A percentile compares a stretch with the other conserved stretches of the same genome.
These are phyloP conservation scores for Papilio polytes DNA, from an alignment of 1,140 invertebrate genomes.

Conservation along the genomic window DNA sequence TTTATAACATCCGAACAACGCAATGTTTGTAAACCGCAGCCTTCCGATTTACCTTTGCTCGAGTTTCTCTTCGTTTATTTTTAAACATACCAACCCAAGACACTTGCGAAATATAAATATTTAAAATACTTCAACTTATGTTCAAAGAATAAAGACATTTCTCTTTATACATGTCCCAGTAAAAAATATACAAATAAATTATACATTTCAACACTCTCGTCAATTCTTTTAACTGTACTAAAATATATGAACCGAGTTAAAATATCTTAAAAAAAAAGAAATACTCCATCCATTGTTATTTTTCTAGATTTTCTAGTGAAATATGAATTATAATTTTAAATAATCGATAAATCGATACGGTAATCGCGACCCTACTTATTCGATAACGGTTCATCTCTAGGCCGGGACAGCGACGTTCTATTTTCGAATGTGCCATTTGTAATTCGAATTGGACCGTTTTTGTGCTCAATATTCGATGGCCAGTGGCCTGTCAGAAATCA, in stretches of 20 bases:
- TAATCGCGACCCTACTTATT: constrained; percentile 42
- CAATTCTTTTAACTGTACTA: not conserved
- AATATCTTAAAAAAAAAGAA: not conserved
- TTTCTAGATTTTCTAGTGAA: not conserved
- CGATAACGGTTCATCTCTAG: constrained; percentile 56
- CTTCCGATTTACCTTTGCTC: constrained; percentile 33
- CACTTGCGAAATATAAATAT: constrained; percentile 27
- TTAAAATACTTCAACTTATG: constrained; percentile 25
- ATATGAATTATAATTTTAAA: constrained; percentile 18
- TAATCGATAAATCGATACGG: constrained; percentile 7
- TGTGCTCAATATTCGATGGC: constrained; percentile 71
- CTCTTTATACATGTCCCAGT: not conserved
- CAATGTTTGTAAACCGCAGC: constrained; percentile 31
- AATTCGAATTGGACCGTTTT: constrained; percentile 73
- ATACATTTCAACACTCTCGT: not conserved
- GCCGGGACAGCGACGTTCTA: constrained; percentile 56
- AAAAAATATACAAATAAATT: not conserved
- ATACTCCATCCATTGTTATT: not conserved
- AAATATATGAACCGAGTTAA: not conserved
- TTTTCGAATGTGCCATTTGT: constrained; percentile 68
- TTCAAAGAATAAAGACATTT: not conserved
- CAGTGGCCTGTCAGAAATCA: constrained; percentile 51
- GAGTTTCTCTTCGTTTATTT: constrained; percentile 35
- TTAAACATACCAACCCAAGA: constrained; percentile 28
- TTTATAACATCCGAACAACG: constrained; percentile 38